Conservation (phyloP, 2,888 invertebrate species). For the Prosapia bicincta region DNA sequence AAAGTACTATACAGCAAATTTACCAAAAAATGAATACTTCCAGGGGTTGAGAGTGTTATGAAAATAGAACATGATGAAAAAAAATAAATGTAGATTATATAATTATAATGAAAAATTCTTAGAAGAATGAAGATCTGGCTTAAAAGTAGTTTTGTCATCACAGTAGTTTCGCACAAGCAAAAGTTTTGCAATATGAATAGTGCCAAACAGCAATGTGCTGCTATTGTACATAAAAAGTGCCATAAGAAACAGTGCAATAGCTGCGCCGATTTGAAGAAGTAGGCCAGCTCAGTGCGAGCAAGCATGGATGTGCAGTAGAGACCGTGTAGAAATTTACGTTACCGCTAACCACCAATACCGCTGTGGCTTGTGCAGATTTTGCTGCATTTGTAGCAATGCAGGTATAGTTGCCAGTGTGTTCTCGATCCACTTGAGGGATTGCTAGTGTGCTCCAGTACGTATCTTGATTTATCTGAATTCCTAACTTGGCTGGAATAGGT, state of each 20-base stretch:
- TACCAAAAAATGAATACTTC: no score
- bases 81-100: no score
- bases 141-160: background rate
- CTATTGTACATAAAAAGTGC: conserved; percentile 9
- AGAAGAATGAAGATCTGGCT: background rate
- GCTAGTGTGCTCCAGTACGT: conserved; percentile 53
- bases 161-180: background rate
- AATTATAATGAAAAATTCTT: no score
- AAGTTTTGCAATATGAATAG: background rate
- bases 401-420: conserved; percentile 66
- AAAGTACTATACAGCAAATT: no score
- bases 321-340: conserved; percentile 39
- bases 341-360: conserved; percentile 68
- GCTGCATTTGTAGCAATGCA: conserved; percentile 69
- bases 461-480: conserved; percentile 41
- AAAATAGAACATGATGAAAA: no score
- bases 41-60: no score
- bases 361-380: conserved; percentile 63
- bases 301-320: background rate
- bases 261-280: background rate
- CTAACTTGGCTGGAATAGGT: conserved; percentile 45
- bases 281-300: background rate
- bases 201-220: conserved; percentile 7
- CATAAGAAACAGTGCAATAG: background rate
- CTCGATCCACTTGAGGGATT: conserved; percentile 64